A percentile compares a stretch with the other conserved stretches of the same genome.
These are phyloP conservation scores for Aquatica leii DNA, from an alignment of 2,888 invertebrate species.

Conservation along the genomic window DNA sequence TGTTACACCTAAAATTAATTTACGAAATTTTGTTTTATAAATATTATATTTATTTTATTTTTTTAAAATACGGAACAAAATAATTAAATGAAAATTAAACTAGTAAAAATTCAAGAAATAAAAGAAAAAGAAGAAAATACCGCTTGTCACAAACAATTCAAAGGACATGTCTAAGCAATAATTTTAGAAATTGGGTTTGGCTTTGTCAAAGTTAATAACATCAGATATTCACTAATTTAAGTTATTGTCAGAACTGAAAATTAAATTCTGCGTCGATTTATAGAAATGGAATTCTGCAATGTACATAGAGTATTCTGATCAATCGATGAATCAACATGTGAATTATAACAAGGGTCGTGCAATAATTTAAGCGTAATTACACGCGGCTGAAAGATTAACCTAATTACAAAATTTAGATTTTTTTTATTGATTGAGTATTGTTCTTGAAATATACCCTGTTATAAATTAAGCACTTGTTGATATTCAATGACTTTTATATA, in stretches of 20 bases:
- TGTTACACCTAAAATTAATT: too few species aligned
- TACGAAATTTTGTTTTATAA: too few species aligned
- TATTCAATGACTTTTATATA: constrained; percentile 13
- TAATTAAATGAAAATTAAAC: too few species aligned
- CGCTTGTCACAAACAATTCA: constrained; percentile 13
- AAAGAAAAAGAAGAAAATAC: too few species aligned
- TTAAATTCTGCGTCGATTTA: constrained; percentile 9
- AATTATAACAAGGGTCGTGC: constrained; percentile 12
- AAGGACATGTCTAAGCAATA: constrained; percentile 13
- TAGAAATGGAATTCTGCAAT: constrained; percentile 11
- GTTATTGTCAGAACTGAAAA: constrained; percentile 3
- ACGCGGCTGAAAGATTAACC: constrained; percentile 8
- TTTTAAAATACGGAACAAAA: too few species aligned
- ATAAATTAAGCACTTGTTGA: constrained; percentile 9
- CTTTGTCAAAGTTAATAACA: constrained; percentile 9
- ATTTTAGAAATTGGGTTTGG: constrained; percentile 8
- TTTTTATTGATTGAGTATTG: not conserved
- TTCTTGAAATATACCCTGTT: not conserved
- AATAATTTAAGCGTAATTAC: constrained; percentile 10
- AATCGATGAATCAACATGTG: constrained; percentile 17
- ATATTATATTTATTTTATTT: too few species aligned
- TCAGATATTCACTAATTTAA: constrained; percentile 12
- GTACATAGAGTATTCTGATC: not conserved
- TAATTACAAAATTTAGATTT: not conserved
- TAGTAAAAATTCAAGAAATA: too few species aligned